Percentiles rank a stretch among this genome's conserved stretches.
phyloP scores from a whole-genome alignment of 2,888 invertebrate genomes.

The Amiota mariae region DNA sequence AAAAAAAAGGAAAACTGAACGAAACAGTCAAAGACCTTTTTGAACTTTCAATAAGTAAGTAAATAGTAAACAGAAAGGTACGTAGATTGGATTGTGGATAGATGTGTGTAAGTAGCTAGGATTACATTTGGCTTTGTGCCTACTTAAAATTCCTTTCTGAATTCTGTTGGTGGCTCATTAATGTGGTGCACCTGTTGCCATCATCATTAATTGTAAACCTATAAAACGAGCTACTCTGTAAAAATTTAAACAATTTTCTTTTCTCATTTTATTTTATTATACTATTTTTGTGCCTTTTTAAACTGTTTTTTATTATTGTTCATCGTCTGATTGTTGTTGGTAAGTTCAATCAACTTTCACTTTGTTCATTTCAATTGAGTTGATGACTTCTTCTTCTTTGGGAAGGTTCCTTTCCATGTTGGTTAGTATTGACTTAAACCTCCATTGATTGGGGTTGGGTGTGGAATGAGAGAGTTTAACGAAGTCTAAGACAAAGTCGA shows the following conservation, averaged over 20 bases:
- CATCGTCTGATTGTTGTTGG: neutral
- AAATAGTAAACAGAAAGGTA: too few relatives aligned
- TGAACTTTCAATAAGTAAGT: too few relatives aligned
- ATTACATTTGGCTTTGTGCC: too few relatives aligned
- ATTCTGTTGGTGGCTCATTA: conserved; percentile 12
- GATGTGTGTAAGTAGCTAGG: too few relatives aligned
- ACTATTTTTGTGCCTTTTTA: neutral
- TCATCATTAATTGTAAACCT: conserved; percentile 13
- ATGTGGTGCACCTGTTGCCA: conserved; percentile 18
- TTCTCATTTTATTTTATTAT: conserved; percentile 9
- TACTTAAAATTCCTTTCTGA: too few relatives aligned
- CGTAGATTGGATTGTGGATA: too few relatives aligned
- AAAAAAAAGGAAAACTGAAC: too few relatives aligned
- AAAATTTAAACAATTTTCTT: neutral
- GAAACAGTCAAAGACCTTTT: too few relatives aligned
- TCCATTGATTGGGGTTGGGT: neutral
- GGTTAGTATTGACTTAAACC: neutral
- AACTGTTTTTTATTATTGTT: neutral
- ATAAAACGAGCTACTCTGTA: neutral
- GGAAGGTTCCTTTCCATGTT: neutral
- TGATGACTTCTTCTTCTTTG: conserved; percentile 14
- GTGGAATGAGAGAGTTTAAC: too few relatives aligned
- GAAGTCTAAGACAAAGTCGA: neutral
- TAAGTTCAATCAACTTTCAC: conserved; percentile 18
- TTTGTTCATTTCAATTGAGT: conserved; percentile 9